These are phyloP conservation scores for Eustalomyia histrio DNA, from an alignment of 2,888 invertebrate species.

Conservation along the genomic window DNA sequence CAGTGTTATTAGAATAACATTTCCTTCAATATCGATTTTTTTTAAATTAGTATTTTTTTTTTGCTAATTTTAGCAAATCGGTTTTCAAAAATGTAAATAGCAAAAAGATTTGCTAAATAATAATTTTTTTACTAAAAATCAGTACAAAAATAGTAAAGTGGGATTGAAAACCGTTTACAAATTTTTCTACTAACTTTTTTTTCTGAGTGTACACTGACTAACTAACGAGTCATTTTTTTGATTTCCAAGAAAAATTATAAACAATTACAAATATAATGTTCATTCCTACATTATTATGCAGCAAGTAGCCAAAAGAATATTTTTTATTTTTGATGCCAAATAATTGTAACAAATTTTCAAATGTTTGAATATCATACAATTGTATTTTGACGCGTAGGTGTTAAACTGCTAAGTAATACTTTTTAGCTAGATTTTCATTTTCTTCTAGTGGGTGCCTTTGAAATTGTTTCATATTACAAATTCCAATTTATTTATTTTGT, in stretches of 20 bases:
- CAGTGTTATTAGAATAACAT: no score
- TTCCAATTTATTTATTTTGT: constrained; percentile 25
- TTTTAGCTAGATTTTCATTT: neutral
- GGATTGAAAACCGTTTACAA: no score
- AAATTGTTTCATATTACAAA: constrained; percentile 58
- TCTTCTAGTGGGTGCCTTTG: constrained; percentile 48
- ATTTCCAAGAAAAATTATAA: constrained; percentile 58
- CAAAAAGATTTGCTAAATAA: no score
- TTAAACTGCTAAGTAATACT: constrained; percentile 26
- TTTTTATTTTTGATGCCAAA: constrained; percentile 34
- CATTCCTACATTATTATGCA: neutral
- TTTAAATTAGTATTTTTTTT: no score
- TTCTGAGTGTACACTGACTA: no score
- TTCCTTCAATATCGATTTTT: no score
- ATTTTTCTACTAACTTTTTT: no score
- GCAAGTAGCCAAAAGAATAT: neutral
- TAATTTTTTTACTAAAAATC: no score
- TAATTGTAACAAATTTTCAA: constrained; percentile 56
- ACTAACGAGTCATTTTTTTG: constrained; percentile 42
- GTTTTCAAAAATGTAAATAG: no score
- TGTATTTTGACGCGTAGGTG: constrained; percentile 34
- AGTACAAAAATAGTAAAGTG: no score
- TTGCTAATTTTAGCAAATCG: no score
- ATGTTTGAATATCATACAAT: neutral
- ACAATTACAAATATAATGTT: constrained; percentile 43